Percentiles rank a stretch among this genome's conserved stretches.
Conservation (phyloP, 2,797 vertebrate genomes). For the Halcyon smyrnensis region DNA sequence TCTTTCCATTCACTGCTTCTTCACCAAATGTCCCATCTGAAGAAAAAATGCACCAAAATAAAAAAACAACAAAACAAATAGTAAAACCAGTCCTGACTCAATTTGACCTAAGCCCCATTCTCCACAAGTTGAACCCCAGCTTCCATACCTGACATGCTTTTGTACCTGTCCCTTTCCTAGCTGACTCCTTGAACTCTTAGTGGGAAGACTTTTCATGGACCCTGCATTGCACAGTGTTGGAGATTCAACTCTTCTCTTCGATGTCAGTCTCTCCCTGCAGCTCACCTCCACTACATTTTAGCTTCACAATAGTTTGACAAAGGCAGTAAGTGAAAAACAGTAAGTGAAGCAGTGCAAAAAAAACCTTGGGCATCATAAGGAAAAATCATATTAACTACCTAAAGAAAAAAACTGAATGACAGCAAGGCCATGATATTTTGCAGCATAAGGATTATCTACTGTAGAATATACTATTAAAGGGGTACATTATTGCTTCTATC, state of each 20-base stretch:
- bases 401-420: constrained; percentile 27
- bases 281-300: not conserved
- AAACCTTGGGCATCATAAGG: not conserved
- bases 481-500: not conserved
- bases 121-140: not conserved
- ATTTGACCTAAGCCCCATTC: not conserved
- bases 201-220: not conserved
- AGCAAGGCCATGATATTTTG: constrained; percentile 14
- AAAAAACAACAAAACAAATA: not conserved
- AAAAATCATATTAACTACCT: not conserved
- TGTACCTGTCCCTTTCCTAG: not conserved
- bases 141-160: not conserved
- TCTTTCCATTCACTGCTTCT: not conserved
- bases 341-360: constrained; percentile 13
- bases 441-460: constrained; percentile 40
- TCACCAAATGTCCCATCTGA: not conserved
- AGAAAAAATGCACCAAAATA: not conserved
- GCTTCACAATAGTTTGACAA: not conserved
- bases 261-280: not conserved
- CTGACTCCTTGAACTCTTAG: not conserved
- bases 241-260: not conserved
- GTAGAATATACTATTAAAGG: constrained; percentile 15
- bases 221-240: not conserved
- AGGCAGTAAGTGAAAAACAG: not conserved
- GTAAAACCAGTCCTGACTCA: not conserved